Evolutionary conservation across 2,888 invertebrate species (phyloP).

Genomic region (Sceliomorpha sp.): DNA sequence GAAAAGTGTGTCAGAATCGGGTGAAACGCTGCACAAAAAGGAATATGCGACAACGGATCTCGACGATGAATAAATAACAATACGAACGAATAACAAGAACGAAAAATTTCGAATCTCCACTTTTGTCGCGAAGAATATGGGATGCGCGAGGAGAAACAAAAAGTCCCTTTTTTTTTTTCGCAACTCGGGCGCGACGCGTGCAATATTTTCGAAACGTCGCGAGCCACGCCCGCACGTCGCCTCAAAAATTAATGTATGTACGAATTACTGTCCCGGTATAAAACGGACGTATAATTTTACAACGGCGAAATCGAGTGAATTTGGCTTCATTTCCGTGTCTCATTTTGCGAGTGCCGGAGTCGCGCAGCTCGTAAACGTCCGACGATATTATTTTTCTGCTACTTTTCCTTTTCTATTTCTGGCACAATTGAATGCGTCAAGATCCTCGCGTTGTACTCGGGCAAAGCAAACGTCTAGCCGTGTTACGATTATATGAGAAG

Average conservation of each 20-base stretch:
- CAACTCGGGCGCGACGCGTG: too few species aligned
- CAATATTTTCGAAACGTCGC: not conserved
- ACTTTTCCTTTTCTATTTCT: constrained; percentile 28
- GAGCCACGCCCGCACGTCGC: not conserved
- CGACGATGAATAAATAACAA: constrained; percentile 8
- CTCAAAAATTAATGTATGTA: constrained; percentile 31
- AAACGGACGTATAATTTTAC: constrained; percentile 34
- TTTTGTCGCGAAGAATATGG: constrained; percentile 7
- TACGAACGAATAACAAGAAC: not conserved
- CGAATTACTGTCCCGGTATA: constrained; percentile 29
- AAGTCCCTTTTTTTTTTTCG: too few species aligned
- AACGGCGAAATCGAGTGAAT: constrained; percentile 39
- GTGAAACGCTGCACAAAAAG: not conserved
- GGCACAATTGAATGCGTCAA: too few species aligned
- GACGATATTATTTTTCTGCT: constrained; percentile 32
- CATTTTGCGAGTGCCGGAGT: constrained; percentile 43
- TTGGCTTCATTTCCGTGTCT: constrained; percentile 41
- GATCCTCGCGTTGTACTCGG: too few species aligned
- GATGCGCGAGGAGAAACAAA: too few species aligned
- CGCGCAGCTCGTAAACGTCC: constrained; percentile 39
- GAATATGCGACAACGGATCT: not conserved
- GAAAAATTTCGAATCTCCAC: constrained; percentile 8
- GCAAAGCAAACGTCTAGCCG: too few species aligned
- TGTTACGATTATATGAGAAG: too few species aligned
- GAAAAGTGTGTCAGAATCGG: constrained; percentile 14